Evolutionary conservation across 2,888 invertebrate species (phyloP), one percentile per base, ranked within the genome.

Genomic region (Zhuqinia jingwanae): DNA sequence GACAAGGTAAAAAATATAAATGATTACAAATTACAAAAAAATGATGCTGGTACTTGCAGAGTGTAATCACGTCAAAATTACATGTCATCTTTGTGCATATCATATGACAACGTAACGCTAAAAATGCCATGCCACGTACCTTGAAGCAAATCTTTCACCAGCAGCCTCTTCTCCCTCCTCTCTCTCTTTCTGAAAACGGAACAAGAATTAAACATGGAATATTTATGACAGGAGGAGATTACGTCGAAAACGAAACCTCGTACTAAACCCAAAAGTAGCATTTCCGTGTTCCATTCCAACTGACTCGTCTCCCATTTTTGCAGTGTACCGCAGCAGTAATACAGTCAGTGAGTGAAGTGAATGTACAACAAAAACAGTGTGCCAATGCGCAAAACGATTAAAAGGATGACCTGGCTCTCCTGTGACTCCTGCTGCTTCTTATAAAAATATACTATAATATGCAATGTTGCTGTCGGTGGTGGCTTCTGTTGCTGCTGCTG

Each of bases 321-420:
- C n/a, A 58, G 13, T 11, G n/a, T 13, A 60, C 60, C 25, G 10
- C 60, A 27, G 30, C 36, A n/a, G 20, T 11, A 17, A 17, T 47
- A 6, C 36, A 36, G 36, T 36, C 36, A 36, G 36, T 36, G 36
- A 58, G 15, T 11, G 11, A 6, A 60, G 22, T 8, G 11, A 8
- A 5, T 11, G n/a, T 15, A 25, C 60, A 2, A 60, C 60, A 27
- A 10, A 13, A n/a, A n/a, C 20, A n/a, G 15, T 47, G 27, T 47
- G 70, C 70, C 70, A 70, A 47, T 70, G 70, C 70, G 70, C 70
- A 70, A 70, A 70, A 70, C 36, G 27, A 47, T 70, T 47, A 27
- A 70, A 70, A 68, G 47, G 50, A 70, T 70, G 70, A 70, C 70
- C 47, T 70, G 70, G 70, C 70, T 70, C n/a, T 45, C 45, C 70